A percentile compares a stretch with the other conserved stretches of the same genome.
These are phyloP conservation scores for Cetoscarus ocellatus DNA, from an alignment of 2,797 vertebrate genomes.

Conservation along the genomic window DNA sequence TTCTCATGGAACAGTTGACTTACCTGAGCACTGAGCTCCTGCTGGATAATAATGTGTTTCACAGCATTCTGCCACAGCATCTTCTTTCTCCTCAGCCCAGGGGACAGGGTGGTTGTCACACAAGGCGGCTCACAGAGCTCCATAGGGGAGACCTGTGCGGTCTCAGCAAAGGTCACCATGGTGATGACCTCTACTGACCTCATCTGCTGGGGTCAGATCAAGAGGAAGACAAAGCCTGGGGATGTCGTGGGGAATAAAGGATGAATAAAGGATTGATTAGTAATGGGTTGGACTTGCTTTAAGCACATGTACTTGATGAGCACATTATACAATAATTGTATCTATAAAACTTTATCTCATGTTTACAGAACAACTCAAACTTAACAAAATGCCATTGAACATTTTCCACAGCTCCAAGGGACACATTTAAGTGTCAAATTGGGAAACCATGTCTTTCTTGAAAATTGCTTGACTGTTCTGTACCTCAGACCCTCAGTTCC, in stretches of 20 bases:
- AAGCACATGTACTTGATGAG: background rate
- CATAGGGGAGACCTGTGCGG: slow-evolving; percentile 53
- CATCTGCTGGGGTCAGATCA: slow-evolving; percentile 54
- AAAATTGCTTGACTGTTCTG: too few relatives aligned
- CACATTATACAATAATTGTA: background rate
- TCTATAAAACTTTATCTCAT: too few relatives aligned
- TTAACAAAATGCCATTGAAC: too few relatives aligned
- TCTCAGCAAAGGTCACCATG: slow-evolving; percentile 81
- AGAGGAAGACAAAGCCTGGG: slow-evolving; percentile 43
- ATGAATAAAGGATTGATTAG: background rate
- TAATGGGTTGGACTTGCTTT: background rate
- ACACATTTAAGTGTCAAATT: background rate
- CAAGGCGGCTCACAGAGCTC: slow-evolving; percentile 69
- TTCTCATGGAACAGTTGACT: slow-evolving; percentile 1
- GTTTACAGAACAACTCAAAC: too few relatives aligned
- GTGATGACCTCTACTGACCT: slow-evolving; percentile 46
- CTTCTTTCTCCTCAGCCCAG: slow-evolving; percentile 78
- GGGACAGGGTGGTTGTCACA: slow-evolving; percentile 66
- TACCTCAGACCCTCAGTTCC: too few relatives aligned
- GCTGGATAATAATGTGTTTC: slow-evolving; percentile 83
- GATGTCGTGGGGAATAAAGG: background rate
- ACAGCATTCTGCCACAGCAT: slow-evolving; percentile 85
- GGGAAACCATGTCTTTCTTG: too few relatives aligned
- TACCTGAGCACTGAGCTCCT: slow-evolving; percentile 76
- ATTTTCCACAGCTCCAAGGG: background rate